A percentile compares a stretch with the other conserved stretches of the same genome.
phyloP scores from a whole-genome alignment of 2,113 vertebrate genomes.

The Micronycteris hirsuta region DNA sequence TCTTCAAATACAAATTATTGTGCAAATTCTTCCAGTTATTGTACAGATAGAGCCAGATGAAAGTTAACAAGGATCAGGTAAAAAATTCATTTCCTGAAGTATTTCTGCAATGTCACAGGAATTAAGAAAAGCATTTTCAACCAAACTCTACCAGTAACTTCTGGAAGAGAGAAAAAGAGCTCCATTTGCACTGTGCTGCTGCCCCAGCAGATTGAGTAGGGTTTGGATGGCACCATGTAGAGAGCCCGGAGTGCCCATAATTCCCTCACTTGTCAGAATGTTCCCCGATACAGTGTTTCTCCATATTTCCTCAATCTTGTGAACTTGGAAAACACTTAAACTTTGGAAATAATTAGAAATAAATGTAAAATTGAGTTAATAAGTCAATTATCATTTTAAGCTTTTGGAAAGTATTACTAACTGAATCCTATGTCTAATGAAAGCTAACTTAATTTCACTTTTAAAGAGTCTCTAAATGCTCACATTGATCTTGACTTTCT shows the following conservation, averaged over 20 bases:
- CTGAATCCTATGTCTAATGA: not conserved
- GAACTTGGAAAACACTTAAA: not conserved
- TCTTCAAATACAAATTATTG: not conserved
- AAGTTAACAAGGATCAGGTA: not conserved
- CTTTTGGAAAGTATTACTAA: not conserved
- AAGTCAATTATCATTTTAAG: not conserved
- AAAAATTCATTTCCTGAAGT: not conserved
- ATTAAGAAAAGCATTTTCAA: not conserved
- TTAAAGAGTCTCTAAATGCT: not conserved
- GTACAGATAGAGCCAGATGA: not conserved
- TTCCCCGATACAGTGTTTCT: not conserved
- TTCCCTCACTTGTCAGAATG: not conserved
- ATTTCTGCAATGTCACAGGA: not conserved
- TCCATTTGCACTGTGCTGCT: rapidly evolving
- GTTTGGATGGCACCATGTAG: not conserved
- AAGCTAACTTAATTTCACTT: not conserved
- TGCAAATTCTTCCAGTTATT: not conserved
- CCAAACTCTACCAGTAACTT: not conserved
- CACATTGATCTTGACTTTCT: not conserved
- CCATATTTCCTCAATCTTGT: not conserved
- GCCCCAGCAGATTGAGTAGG: not conserved
- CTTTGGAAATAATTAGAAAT: not conserved
- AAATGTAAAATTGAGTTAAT: not conserved
- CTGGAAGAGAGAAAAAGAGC: not conserved
- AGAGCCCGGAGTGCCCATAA: not conserved